Evolutionary conservation across 2,888 invertebrate species (phyloP).

Genomic region (Notodonta dromedarius): DNA sequence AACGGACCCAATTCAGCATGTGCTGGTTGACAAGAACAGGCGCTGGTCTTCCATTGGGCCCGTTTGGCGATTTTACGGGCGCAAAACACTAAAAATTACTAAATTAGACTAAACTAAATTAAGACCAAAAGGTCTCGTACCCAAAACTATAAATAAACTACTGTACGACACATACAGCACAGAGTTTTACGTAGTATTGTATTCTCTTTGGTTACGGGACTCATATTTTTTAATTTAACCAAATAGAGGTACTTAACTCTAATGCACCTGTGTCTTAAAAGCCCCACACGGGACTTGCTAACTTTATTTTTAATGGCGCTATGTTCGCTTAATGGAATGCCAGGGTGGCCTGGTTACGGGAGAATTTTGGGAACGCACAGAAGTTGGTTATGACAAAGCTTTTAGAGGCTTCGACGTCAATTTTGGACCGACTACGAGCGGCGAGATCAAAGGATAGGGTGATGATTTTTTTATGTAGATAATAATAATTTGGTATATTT

Average conservation of each 20-base stretch:
- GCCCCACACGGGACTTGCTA: constrained; percentile 65
- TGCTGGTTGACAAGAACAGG: no score
- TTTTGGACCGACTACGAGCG: constrained; percentile 43
- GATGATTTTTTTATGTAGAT: constrained; percentile 35
- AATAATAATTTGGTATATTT: no score
- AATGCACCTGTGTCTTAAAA: constrained; percentile 82
- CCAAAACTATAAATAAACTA: no score
- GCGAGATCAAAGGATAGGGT: constrained; percentile 35
- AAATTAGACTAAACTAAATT: no score
- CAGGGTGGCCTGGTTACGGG: constrained; percentile 76
- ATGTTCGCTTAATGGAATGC: constrained; percentile 76
- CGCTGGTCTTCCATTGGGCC: no score
- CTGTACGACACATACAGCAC: no score
- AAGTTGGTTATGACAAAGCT: constrained; percentile 74
- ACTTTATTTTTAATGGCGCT: constrained; percentile 78
- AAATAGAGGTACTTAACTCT: constrained; percentile 65
- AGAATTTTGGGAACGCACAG: constrained; percentile 73
- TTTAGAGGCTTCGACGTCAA: constrained; percentile 63
- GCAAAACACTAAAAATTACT: no score
- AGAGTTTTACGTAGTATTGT: no score
- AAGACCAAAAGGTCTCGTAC: no score
- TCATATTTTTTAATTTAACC: constrained; percentile 73
- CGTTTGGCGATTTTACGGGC: no score
- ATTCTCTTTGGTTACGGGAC: constrained; percentile 14
- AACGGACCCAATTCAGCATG: no score